Conservation (phyloP, 2,888 invertebrate genomes). For the Synanthedon vespiformis region DNA sequence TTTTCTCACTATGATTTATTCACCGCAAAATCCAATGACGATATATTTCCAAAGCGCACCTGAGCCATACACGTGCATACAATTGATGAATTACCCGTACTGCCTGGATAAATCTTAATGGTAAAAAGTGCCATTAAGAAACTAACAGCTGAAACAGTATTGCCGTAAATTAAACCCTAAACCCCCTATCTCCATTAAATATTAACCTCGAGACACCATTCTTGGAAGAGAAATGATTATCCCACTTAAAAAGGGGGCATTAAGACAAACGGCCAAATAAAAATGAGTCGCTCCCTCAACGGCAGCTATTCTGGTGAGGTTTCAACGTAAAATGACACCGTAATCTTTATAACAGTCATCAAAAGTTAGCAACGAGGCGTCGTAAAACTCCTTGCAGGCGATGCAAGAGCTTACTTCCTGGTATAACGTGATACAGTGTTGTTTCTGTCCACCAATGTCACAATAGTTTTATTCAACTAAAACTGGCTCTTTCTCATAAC, state of each 20-base stretch:
- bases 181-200: background rate
- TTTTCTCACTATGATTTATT: too few relatives aligned
- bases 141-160: too few relatives aligned
- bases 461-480: background rate
- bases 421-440: background rate
- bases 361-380: conserved; percentile 26
- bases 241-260: conserved; percentile 26
- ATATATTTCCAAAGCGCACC: too few relatives aligned
- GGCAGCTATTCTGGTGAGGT: conserved; percentile 8
- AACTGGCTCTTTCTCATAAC: too few relatives aligned
- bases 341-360: conserved; percentile 43
- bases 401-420: background rate
- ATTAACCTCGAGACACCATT: background rate
- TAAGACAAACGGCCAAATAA: conserved; percentile 39
- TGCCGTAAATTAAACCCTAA: background rate
- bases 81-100: too few relatives aligned
- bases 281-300: conserved; percentile 11
- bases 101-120: too few relatives aligned
- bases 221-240: background rate
- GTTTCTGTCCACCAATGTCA: background rate
- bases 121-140: too few relatives aligned
- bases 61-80: too few relatives aligned
- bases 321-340: conserved; percentile 24
- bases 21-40: too few relatives aligned
- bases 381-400: conserved; percentile 16